A percentile compares a stretch with the other conserved stretches of the same genome.
These are phyloP conservation scores for Halcyon smyrnensis DNA, from an alignment of 2,797 vertebrate species.

Conservation along the genomic window DNA sequence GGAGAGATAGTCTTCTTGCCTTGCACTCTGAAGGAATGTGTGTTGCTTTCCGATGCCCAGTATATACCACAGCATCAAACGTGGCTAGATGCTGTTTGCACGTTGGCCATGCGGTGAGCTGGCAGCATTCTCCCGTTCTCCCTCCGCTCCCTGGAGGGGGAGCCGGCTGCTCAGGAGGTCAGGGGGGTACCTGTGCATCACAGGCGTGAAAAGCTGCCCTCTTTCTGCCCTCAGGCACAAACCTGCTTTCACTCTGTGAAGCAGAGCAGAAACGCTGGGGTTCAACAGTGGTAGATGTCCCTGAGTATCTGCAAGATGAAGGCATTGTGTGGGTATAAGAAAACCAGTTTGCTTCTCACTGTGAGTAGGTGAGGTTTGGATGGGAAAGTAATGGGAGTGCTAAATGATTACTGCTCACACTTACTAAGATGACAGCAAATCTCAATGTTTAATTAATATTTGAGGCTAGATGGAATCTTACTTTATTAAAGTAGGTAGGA, in stretches of 20 bases:
- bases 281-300: neutral
- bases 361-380: slow-evolving; percentile 48
- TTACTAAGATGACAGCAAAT: slow-evolving; percentile 69
- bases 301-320: neutral
- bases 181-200: neutral
- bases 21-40: neutral
- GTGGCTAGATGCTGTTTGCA: neutral
- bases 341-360: slow-evolving; percentile 27
- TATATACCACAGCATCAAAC: neutral
- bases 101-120: fast-evolving
- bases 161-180: neutral
- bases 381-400: slow-evolving; percentile 70
- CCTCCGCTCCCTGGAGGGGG: neutral
- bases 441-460: slow-evolving; percentile 64
- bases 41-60: neutral
- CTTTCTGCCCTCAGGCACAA: slow-evolving; percentile 2
- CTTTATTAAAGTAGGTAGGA: slow-evolving; percentile 74
- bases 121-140: neutral
- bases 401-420: slow-evolving; percentile 69
- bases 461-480: slow-evolving; percentile 66
- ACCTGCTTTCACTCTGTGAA: slow-evolving; percentile 32
- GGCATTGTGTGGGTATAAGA: neutral
- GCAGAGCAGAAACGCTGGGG: neutral
- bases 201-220: slow-evolving; percentile 12
- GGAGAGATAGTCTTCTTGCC: neutral